These are phyloP conservation scores for Petromus typicus DNA, from an alignment of 2,113 vertebrate genomes.

Conservation along the genomic window DNA sequence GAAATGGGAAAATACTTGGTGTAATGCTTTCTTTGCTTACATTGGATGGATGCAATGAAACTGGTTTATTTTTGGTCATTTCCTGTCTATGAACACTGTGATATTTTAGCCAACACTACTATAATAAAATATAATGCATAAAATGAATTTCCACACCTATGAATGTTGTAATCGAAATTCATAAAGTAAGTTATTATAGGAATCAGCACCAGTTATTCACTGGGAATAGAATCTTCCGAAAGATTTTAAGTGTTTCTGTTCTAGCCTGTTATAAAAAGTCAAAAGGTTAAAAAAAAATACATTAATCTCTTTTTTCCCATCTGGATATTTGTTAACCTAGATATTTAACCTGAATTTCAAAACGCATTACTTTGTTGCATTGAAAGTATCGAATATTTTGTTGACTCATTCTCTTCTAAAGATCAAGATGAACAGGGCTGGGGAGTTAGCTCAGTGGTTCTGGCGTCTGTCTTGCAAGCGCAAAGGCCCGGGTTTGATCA, in stretches of 20 bases:
- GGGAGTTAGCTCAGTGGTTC: too few species aligned
- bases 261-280: conserved; percentile 55
- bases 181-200: conserved; percentile 72
- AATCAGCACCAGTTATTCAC: conserved; percentile 72
- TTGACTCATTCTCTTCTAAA: conserved; percentile 31
- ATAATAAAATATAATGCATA: conserved; percentile 76
- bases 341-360: neutral
- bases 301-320: conserved; percentile 33
- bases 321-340: conserved; percentile 22
- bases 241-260: conserved; percentile 62
- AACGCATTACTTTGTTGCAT: conserved; percentile 17
- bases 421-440: neutral
- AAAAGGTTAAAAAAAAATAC: conserved; percentile 2
- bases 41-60: conserved; percentile 61
- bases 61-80: conserved; percentile 77
- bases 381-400: conserved; percentile 19
- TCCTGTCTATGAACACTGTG: conserved; percentile 70
- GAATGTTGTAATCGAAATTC: conserved; percentile 77
- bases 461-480: too few species aligned
- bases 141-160: conserved; percentile 79
- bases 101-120: conserved; percentile 63
- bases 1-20: conserved; percentile 59
- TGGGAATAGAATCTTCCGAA: conserved; percentile 70
- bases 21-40: conserved; percentile 73
- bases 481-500: too few species aligned